Base-by-base conservation (phyloP, 2,797 vertebrate genomes). In the Harpagifer antarcticus region DNA sequence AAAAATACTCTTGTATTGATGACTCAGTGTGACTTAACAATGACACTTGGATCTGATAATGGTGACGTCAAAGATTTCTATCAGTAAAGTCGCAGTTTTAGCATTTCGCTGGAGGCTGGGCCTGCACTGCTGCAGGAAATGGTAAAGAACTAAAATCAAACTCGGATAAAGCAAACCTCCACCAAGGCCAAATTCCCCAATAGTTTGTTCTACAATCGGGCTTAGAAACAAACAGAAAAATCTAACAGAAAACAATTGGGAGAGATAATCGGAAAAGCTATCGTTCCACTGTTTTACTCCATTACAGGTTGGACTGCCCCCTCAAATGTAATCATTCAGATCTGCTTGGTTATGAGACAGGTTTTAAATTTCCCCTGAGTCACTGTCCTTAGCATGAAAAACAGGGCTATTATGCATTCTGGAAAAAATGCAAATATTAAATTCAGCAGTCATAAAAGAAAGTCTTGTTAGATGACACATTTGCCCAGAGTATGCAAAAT, bases 31-130 rank as follows among this genome's bases (percentile, higher is more conserved):
- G 5, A 48, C 13, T 56, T 0, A 9, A 4, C 12, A 4, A 2
- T n/a, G 23, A 20, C 16, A 20, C 12, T 20, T 14, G 16, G 31
- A 45, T 27, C 50, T 71, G 71, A 71, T 59, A 44, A 45, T 1
- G 6, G 9, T 70, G 56, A 83, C 31, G 31, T 78, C 66, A 76
- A 31, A 53, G 74, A 81, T 76, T 55, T 42, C 10, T 20, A 63
- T 79, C 64, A 12, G 48, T 54, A 56, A 44, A 20, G n/a, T 47
- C 12, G 9, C 17, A 37, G 40, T 61, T 69, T 45, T 27, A 27
- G 52, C 50, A 50, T 59, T 13, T 58, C 2, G 9, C 4, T 47
- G 31, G 47, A 33, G 16, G 62, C 16, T 45, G 15, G 31, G 12
- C 3, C 20, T 64, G 8, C 19, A 7, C 19, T 3, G 1, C 59